These are phyloP conservation scores for Takifugu bimaculatus DNA, from an alignment of 2,113 vertebrate species.

Conservation along the genomic window DNA sequence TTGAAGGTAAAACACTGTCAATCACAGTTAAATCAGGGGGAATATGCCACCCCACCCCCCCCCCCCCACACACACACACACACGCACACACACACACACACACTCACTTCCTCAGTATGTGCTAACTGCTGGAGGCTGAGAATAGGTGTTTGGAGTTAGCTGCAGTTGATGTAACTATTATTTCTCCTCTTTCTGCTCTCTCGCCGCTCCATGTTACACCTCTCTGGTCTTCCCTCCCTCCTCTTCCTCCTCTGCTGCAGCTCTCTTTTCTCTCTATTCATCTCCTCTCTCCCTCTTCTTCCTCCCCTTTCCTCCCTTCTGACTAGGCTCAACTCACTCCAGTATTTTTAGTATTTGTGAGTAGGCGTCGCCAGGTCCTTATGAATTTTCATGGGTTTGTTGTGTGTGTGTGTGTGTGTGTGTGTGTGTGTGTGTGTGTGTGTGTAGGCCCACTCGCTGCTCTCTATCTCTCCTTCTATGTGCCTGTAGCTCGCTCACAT, in stretches of 20 bases:
- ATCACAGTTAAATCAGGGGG: constrained; percentile 40
- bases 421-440: too few relatives aligned
- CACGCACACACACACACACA: not conserved
- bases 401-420: constrained; percentile 58
- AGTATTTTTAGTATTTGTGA: constrained; percentile 74
- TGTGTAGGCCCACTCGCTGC: constrained; percentile 59
- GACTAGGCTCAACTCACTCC: constrained; percentile 67
- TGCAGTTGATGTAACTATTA: constrained; percentile 61
- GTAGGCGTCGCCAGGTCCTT: constrained; percentile 70
- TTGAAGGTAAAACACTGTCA: constrained; percentile 46
- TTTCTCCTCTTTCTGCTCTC: constrained; percentile 50
- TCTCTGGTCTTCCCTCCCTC: constrained; percentile 45
- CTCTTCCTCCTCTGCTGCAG: constrained; percentile 45
- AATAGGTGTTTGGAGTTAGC: constrained; percentile 61
- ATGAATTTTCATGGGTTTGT: constrained; percentile 77
- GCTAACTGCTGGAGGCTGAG: constrained; percentile 55
- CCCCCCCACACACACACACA: not conserved
- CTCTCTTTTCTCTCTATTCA: constrained; percentile 61
- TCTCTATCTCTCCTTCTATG: constrained; percentile 31
- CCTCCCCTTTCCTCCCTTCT: constrained; percentile 56
- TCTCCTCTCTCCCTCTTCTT: constrained; percentile 47
- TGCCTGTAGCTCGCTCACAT: constrained; percentile 13
- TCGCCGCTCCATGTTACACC: constrained; percentile 60
- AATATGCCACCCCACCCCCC: not conserved
- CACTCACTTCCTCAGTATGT: not conserved